Evolutionary conservation across 2,888 invertebrate genomes (phyloP).

Genomic region (Drosophila mimica): DNA sequence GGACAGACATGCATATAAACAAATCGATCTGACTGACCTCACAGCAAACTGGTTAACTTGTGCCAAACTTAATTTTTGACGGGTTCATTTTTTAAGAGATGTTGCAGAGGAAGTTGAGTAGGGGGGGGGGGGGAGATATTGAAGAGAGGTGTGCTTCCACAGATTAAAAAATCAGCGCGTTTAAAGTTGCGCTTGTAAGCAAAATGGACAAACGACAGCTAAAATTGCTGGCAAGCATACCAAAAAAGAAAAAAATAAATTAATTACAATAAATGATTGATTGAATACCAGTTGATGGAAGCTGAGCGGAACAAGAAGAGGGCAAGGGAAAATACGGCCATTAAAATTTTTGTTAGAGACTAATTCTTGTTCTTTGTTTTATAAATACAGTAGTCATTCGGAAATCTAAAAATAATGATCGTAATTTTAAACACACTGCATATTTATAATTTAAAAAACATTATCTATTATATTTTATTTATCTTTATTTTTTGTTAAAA

Average conservation of each 20-base stretch:
- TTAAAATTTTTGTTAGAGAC: conserved; percentile 32
- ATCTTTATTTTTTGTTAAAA: not conserved
- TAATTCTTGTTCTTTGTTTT: conserved; percentile 14
- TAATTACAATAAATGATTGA: conserved; percentile 47
- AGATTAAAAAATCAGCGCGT: conserved; percentile 17
- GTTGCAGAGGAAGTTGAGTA: too few relatives aligned
- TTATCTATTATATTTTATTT: not conserved
- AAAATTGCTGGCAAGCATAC: not conserved
- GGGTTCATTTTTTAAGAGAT: conserved; percentile 8
- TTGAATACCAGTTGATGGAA: conserved; percentile 29
- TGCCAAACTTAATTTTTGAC: conserved; percentile 60
- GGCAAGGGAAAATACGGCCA: conserved; percentile 18
- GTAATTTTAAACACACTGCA: not conserved
- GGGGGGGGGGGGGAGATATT: not conserved
- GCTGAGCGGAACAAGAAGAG: conserved; percentile 6
- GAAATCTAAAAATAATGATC: not conserved
- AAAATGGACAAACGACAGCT: conserved; percentile 31
- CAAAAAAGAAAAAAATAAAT: not conserved
- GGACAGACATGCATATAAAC: conserved; percentile 1
- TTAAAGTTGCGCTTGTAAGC: conserved; percentile 29
- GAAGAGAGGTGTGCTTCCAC: conserved; percentile 1
- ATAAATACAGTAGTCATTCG: conserved; percentile 3
- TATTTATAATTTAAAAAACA: not conserved
- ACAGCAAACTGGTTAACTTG: conserved; percentile 67
- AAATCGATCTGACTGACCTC: conserved; percentile 32